Conservation (phyloP, 2,888 invertebrate genomes). For the Drosophila ezoana region DNA sequence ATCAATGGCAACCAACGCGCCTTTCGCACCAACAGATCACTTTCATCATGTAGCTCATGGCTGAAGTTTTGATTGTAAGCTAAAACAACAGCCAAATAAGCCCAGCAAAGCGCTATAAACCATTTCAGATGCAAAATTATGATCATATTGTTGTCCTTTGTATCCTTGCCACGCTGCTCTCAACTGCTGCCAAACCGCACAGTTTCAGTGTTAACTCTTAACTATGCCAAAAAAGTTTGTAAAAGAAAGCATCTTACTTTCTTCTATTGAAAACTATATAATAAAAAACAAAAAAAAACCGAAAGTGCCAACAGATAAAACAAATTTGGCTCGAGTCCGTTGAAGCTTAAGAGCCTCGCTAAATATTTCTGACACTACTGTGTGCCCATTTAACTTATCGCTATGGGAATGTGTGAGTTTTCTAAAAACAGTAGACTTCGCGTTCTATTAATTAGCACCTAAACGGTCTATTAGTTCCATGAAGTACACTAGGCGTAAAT, state of each 20-base stretch:
- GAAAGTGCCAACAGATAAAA: slow-evolving; percentile 56
- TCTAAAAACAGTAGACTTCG: slow-evolving; percentile 42
- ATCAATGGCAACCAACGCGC: slow-evolving; percentile 54
- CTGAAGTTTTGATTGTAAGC: slow-evolving; percentile 21
- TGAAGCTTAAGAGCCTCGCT: not conserved
- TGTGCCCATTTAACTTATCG: slow-evolving; percentile 39
- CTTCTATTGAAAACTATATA: slow-evolving; percentile 29
- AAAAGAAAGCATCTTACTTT: slow-evolving; percentile 46
- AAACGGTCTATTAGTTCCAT: not conserved
- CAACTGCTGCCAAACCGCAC: slow-evolving; percentile 24
- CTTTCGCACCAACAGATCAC: slow-evolving; percentile 57
- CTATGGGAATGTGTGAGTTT: slow-evolving; percentile 27
- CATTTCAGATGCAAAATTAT: not conserved
- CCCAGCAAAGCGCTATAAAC: slow-evolving; percentile 1
- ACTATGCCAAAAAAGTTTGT: slow-evolving; percentile 38
- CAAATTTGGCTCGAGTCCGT: slow-evolving; percentile 22
- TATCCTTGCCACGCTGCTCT: slow-evolving; percentile 1
- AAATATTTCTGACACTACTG: slow-evolving; percentile 42
- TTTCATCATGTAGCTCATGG: slow-evolving; percentile 25
- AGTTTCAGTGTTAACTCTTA: slow-evolving; percentile 13
- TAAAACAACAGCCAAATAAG: not conserved
- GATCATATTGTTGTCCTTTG: slow-evolving; percentile 11
- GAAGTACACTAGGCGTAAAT: slow-evolving; percentile 11
- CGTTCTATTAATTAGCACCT: slow-evolving; percentile 71
- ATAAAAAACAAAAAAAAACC: slow-evolving; percentile 38